phyloP scores from a whole-genome alignment of 2,113 vertebrate genomes.

The Alethe castanea region DNA sequence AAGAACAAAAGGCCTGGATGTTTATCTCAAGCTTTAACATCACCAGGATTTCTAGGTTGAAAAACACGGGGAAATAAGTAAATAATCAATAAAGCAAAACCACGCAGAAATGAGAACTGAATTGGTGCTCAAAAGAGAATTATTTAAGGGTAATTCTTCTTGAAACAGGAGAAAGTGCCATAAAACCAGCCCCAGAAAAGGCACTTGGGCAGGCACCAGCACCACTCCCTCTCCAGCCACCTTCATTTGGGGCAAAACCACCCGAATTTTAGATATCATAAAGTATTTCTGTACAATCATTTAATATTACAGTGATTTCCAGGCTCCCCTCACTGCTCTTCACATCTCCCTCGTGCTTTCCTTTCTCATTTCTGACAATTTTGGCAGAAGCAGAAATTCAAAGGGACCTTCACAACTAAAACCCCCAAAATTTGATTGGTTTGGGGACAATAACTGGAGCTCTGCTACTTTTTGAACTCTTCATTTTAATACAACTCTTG shows the following conservation, averaged over 20 bases:
- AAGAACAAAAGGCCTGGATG: background rate
- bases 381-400: background rate
- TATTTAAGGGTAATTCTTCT: background rate
- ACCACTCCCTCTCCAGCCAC: accelerated
- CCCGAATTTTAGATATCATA: accelerated
- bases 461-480: background rate
- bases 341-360: background rate
- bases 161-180: background rate
- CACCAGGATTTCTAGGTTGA: background rate
- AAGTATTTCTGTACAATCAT: accelerated
- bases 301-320: background rate
- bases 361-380: background rate
- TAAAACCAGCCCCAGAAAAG: background rate
- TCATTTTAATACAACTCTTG: background rate
- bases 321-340: background rate
- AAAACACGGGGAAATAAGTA: background rate
- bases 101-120: background rate
- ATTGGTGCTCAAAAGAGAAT: slow-evolving; percentile 21
- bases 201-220: accelerated
- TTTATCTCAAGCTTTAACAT: background rate
- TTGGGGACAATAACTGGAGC: background rate
- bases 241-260: background rate
- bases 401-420: background rate
- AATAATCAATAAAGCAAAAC: background rate
- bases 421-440: background rate